phyloP scores from a whole-genome alignment of 64 coral and sea anemone species.

The Pachyseris speciosa region DNA sequence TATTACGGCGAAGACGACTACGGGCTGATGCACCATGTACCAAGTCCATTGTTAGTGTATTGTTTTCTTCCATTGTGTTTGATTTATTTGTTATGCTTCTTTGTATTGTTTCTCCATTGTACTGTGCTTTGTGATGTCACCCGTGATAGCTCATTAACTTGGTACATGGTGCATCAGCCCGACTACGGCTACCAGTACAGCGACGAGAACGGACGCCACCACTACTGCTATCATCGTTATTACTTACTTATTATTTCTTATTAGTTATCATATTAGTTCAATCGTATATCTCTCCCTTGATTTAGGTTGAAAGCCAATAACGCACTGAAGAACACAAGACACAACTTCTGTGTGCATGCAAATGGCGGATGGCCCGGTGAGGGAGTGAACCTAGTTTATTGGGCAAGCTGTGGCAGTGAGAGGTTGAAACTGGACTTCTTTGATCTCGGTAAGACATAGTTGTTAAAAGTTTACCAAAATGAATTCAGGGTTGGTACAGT shows the following conservation, averaged over 20 bases:
- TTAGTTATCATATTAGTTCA: neutral
- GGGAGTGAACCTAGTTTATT: conserved; percentile 33
- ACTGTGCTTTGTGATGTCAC: too few species aligned
- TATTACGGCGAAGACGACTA: too few species aligned
- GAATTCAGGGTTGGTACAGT: too few species aligned
- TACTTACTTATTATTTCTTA: neutral
- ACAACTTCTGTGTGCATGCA: conserved; percentile 54
- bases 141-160: too few species aligned
- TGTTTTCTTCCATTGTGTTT: too few species aligned
- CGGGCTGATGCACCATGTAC: too few species aligned
- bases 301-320: neutral
- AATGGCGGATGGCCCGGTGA: conserved; percentile 61
- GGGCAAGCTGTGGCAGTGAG: neutral
- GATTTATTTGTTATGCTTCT: too few species aligned
- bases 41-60: too few species aligned
- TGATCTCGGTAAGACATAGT: conserved; percentile 23
- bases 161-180: too few species aligned
- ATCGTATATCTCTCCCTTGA: neutral
- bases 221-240: neutral
- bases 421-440: conserved; percentile 51
- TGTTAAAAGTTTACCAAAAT: neutral
- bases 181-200: too few species aligned
- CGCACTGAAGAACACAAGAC: neutral
- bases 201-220: too few species aligned
- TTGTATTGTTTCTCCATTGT: too few species aligned